Conservation (phyloP, 2,113 vertebrate species). For the Chiloscyllium plagiosum region DNA sequence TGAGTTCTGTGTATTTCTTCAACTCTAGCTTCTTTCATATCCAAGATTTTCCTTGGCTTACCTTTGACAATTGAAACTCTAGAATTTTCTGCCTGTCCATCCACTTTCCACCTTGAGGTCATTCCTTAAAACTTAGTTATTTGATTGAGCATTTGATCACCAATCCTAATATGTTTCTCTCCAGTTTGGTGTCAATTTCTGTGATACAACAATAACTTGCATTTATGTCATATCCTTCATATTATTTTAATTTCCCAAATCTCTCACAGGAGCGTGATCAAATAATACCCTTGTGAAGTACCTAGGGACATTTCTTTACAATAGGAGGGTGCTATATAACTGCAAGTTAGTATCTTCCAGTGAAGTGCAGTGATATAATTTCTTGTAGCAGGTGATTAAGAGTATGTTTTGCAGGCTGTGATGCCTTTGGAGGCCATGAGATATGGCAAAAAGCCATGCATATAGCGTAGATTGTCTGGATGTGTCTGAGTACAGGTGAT, state of each 20-base stretch:
- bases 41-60: not conserved
- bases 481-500: not conserved
- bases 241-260: not conserved
- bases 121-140: not conserved
- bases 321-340: not conserved
- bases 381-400: not conserved
- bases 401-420: not conserved
- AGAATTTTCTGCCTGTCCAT: not conserved
- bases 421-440: not conserved
- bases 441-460: not conserved
- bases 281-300: not conserved
- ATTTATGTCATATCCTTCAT: not conserved
- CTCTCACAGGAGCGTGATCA: not conserved
- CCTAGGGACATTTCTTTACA: not conserved
- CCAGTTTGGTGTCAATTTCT: not conserved
- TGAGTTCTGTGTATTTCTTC: not conserved
- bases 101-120: not conserved
- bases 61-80: not conserved
- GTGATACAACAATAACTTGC: not conserved
- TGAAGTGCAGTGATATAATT: not conserved
- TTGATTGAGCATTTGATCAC: not conserved
- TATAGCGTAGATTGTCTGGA: not conserved
- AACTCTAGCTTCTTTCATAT: not conserved
- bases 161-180: not conserved
- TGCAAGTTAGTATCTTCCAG: not conserved